phyloP scores from a whole-genome alignment of 2,797 vertebrate species.

The Brachyrhaphis roseni region DNA sequence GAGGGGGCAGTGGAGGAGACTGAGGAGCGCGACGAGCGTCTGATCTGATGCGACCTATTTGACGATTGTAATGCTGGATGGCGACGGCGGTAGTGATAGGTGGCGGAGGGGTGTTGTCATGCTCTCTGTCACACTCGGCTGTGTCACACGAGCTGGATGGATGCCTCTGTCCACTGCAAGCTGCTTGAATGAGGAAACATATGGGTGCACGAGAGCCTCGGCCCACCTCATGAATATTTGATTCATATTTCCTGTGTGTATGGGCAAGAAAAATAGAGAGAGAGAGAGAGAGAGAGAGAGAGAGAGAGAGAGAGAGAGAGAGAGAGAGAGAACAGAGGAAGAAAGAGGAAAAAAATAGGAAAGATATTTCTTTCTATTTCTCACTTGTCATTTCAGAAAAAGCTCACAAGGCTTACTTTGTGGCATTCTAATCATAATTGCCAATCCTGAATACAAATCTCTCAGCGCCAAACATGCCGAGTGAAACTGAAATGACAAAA shows the following conservation, averaged over 20 bases:
- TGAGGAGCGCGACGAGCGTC: slow-evolving; percentile 20
- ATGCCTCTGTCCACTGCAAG: slow-evolving; percentile 78
- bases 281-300: slow-evolving; percentile 2
- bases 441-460: slow-evolving; percentile 79
- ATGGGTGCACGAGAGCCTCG: slow-evolving; percentile 80
- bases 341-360: slow-evolving; percentile 36
- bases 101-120: slow-evolving; percentile 60
- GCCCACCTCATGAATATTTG: slow-evolving; percentile 85
- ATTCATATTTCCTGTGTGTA: slow-evolving; percentile 80
- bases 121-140: slow-evolving; percentile 67
- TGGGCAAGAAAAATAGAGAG: slow-evolving; percentile 31
- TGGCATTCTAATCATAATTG: slow-evolving; percentile 78
- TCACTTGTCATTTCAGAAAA: slow-evolving; percentile 73
- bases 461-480: slow-evolving; percentile 71
- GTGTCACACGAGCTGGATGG: slow-evolving; percentile 68
- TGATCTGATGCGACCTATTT: slow-evolving; percentile 57
- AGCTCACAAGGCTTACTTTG: slow-evolving; percentile 79
- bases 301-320: slow-evolving; percentile 6
- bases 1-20: slow-evolving; percentile 32
- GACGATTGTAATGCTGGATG: slow-evolving; percentile 36
- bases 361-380: slow-evolving; percentile 34
- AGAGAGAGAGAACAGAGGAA: background rate
- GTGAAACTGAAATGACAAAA: slow-evolving; percentile 76
- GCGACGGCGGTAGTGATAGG: slow-evolving; percentile 49
- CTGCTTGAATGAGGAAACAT: slow-evolving; percentile 82